These are phyloP conservation scores for Epinotia nisella DNA, from an alignment of 2,888 invertebrate species.

Conservation along the genomic window DNA sequence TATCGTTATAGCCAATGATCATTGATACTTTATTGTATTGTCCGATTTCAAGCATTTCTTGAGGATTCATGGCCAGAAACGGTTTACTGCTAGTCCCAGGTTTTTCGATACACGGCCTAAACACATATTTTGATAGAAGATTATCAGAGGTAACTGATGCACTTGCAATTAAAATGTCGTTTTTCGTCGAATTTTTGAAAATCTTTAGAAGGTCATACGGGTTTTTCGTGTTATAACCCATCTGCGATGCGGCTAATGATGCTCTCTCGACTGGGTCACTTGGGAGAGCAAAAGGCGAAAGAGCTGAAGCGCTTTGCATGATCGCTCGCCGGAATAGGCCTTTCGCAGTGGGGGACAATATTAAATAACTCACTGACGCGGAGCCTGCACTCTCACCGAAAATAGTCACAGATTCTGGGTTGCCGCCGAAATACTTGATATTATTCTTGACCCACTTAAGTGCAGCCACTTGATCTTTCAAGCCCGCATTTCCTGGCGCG, in stretches of 20 bases:
- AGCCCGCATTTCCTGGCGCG: conserved; percentile 47
- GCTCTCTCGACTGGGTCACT: conserved; percentile 44
- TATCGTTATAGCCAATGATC: conserved; percentile 48
- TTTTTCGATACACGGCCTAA: conserved; percentile 38
- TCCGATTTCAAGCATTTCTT: conserved; percentile 44
- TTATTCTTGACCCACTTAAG: conserved; percentile 46
- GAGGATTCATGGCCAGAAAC: conserved; percentile 43
- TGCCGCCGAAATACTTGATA: conserved; percentile 46
- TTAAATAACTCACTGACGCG: conserved; percentile 45
- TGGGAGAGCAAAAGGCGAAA: conserved; percentile 46
- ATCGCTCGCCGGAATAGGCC: conserved; percentile 47
- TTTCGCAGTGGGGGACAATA: conserved; percentile 44
- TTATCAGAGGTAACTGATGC: conserved; percentile 22
- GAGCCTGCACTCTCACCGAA: conserved; percentile 48
- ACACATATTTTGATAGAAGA: conserved; percentile 24
- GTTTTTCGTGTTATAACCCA: conserved; percentile 47
- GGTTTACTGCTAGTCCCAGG: conserved; percentile 23
- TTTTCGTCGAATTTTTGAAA: conserved; percentile 44
- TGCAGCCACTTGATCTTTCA: conserved; percentile 47
- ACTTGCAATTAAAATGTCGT: conserved; percentile 45
- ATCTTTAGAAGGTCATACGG: conserved; percentile 46
- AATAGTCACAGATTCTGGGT: conserved; percentile 46
- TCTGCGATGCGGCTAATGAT: conserved; percentile 42
- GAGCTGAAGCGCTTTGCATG: conserved; percentile 47
- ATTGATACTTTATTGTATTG: conserved; percentile 46